Base-by-base conservation (phyloP, 2,888 invertebrate genomes). In the Aleiodes leptofemur region DNA sequence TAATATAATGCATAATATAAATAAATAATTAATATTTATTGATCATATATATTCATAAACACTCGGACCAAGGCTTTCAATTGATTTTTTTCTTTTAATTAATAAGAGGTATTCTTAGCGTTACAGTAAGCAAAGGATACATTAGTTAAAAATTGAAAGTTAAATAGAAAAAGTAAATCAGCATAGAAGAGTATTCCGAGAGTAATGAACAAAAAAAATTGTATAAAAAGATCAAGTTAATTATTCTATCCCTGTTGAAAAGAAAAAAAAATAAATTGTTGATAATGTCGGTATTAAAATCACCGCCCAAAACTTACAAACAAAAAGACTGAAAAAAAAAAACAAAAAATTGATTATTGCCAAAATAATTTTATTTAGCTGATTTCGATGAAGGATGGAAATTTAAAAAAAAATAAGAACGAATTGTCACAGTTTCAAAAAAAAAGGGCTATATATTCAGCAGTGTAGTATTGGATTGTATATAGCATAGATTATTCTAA, bases 1-100 rank as follows among this genome's bases (percentile, higher is more conserved):
- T 80, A 81, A 82, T 79, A 76, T 82, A 82, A 81, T 79, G 79
- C 79, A 76, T 81, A 81, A 81, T 81, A 80, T 76, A 78, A 82
- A 83, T 79, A 80, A 83, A 84, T 79, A 82, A 82, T 83, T 78
- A 81, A 82, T 84, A 85, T 86, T 84, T 86, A 84, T 84, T 83
- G 72, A 76, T 68, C 71, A 69, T 76, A 73, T 74, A 74, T 74
- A 74, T 77, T 56, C 68, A 69, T 31, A 59, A 43, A 69, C 50
- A 73, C 59, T 75, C 71, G 71, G 71, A 75, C 75, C 75, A 75
- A 70, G 75, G 76, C 66, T 66, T 31, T 70, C 55, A 55, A 50
- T 66, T 75, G 43, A 14, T 56, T 55, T 66, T 23, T 23, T 48
- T 53, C 11, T 4, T 34, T 64, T 64, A 48, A 55, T 13, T 55